These are phyloP conservation scores for Ctenopoma kingsleyae DNA, from an alignment of 2,797 vertebrate genomes.

Conservation along the genomic window DNA sequence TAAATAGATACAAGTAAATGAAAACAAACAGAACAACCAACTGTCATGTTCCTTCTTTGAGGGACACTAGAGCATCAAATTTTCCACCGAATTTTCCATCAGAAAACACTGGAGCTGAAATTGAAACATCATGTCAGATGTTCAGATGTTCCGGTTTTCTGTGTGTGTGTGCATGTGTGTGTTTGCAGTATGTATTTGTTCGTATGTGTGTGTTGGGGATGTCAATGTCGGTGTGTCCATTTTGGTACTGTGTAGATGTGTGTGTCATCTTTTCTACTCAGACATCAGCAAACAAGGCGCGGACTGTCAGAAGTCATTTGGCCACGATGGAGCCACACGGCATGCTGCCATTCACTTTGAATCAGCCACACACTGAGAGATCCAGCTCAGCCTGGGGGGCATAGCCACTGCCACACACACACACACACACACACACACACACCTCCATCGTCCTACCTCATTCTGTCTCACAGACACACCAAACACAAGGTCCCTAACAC, in stretches of 20 bases:
- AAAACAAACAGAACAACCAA: conserved; percentile 65
- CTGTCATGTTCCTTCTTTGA: conserved; percentile 42
- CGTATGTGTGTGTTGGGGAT: conserved; percentile 23
- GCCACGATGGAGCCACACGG: conserved; percentile 72
- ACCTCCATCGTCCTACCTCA: conserved; percentile 58
- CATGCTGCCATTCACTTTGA: conserved; percentile 84
- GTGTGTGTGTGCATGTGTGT: conserved; percentile 19
- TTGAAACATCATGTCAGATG: conserved; percentile 57
- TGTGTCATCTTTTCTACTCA: conserved; percentile 59
- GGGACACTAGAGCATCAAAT: conserved; percentile 43
- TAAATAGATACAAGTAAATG: conserved; percentile 67
- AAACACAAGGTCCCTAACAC: conserved; percentile 68
- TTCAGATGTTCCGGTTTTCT: conserved; percentile 37
- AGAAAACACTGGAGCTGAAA: conserved; percentile 38
- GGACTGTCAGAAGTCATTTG: conserved; percentile 85
- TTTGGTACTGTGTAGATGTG: conserved; percentile 19
- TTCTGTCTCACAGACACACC: conserved; percentile 67
- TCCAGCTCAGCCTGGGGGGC: conserved; percentile 61
- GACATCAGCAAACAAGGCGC: conserved; percentile 79
- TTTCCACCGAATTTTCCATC: conserved; percentile 58
- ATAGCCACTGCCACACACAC: conserved; percentile 43
- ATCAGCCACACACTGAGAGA: conserved; percentile 76
- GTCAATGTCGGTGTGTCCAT: conserved; percentile 32
- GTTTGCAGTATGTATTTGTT: conserved; percentile 25
- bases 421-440: conserved; percentile 39